Base-by-base conservation (phyloP, 2,797 vertebrate genomes). In the Hyperoplus immaculatus region DNA sequence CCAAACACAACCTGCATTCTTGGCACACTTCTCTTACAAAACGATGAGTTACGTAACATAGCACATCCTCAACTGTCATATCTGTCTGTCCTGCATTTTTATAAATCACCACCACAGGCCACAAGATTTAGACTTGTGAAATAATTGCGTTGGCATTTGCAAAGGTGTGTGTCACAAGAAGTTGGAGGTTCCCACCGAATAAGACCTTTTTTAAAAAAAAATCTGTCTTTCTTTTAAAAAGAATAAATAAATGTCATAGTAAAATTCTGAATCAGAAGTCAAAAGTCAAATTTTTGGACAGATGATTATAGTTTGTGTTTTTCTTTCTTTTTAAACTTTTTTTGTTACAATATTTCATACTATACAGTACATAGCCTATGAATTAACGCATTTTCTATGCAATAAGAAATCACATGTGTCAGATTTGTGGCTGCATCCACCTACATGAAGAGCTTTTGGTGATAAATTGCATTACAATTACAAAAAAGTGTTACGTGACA, bases 11-110 rank as follows among this genome's bases (percentile, higher is more conserved):
- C 46, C 6, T 67, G 65, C 42, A 12, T 21, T 51, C 74, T 65
- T 61, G 56, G 45, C 62, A 73, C 63, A 53, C 53, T 8, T 50
- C 38, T 71, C 13, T 72, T 74, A 57, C 58, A 50, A 69, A 42
- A 72, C 16, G 56, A 6, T 5, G 4, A 29, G 62, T 86, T 85
- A n/a, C 0, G 5, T 2, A 83, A 87, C 66, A 63, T 2, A 83
- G 86, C 66, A 63, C 47, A 76, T 39, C 59, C 50, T n/a, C 36
- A 47, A 39, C 53, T 38, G 61, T 41, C 9, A 29, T 50, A 29
- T 50, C 18, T 8, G 59, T 46, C 29, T 29, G 61, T 50, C 4
- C 38, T 43, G 53, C 29, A 7, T 53, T 56, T 7, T 4, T 45
- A 4, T 51, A 51, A 69, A 58, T 63, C 53, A 55, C 38, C 8